phyloP scores from a whole-genome alignment of 2,113 vertebrate species.

The Orcinus orca region DNA sequence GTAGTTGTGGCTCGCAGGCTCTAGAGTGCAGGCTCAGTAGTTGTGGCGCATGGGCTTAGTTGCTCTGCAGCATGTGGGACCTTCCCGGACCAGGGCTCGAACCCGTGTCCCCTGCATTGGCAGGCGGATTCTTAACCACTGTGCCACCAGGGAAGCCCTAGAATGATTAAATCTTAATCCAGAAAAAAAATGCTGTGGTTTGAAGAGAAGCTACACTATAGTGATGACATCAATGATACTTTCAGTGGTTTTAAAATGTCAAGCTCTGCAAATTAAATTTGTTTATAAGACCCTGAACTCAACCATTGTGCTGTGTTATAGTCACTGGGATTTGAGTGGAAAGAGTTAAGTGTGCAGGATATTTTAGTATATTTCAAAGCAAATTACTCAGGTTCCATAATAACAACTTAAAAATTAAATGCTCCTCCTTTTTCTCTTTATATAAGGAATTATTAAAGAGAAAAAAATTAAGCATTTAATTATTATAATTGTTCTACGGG shows the following conservation, averaged over 20 bases:
- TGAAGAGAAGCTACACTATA: neutral
- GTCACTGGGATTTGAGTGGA: neutral
- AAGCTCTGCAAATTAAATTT: neutral
- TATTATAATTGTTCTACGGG: constrained; percentile 52
- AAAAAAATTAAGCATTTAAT: constrained; percentile 49
- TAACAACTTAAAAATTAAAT: constrained; percentile 49
- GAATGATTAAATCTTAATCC: constrained; percentile 47
- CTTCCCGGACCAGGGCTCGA: too few species aligned
- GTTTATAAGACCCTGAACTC: neutral
- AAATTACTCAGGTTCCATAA: constrained; percentile 32
- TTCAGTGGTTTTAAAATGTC: constrained; percentile 42
- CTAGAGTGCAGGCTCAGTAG: too few species aligned
- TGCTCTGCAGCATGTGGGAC: too few species aligned
- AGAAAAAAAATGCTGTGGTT: neutral
- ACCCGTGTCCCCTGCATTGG: too few species aligned
- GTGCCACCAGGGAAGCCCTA: neutral
- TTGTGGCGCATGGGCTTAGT: too few species aligned
- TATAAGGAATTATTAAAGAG: constrained; percentile 47
- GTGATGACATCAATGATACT: neutral
- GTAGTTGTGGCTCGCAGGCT: too few species aligned
- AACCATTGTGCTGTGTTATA: neutral
- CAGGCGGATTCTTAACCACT: too few species aligned
- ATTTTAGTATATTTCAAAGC: constrained; percentile 26
- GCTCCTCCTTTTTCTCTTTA: constrained; percentile 33
- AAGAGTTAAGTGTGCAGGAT: neutral